These are phyloP conservation scores for Acinonyx jubatus DNA, from an alignment of 2,113 vertebrate species.

Conservation along the genomic window DNA sequence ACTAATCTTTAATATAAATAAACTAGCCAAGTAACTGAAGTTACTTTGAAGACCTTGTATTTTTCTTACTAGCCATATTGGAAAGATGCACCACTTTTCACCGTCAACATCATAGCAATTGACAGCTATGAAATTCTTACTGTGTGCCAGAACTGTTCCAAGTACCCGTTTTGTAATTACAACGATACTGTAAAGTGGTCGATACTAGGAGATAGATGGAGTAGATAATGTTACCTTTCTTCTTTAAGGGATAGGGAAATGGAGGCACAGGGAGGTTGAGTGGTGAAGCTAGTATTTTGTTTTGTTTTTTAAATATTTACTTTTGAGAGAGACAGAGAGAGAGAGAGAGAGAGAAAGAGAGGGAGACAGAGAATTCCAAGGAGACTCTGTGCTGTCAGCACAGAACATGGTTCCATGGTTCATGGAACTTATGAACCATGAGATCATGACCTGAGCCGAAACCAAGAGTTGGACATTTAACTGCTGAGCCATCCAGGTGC, in stretches of 20 bases:
- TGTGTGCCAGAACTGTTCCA: background rate
- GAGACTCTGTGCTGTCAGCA: background rate
- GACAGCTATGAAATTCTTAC: background rate
- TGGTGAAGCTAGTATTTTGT: background rate
- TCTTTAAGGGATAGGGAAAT: background rate
- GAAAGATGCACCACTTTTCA: background rate
- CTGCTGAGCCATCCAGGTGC: background rate
- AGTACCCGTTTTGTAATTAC: background rate
- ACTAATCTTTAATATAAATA: slow-evolving; percentile 31
- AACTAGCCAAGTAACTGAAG: background rate
- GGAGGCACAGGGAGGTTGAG: background rate
- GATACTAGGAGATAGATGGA: background rate
- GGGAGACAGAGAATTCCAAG: background rate
- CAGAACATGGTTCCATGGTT: background rate
- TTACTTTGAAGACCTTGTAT: background rate
- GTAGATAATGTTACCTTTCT: background rate
- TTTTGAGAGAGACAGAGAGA: background rate
- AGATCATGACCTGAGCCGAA: background rate
- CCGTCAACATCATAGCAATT: background rate
- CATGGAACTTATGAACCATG: background rate
- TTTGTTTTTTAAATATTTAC: background rate
- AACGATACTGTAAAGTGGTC: background rate
- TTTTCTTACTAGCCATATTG: background rate
- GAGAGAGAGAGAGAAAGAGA: background rate
- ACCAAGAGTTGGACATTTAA: background rate